phyloP scores from a whole-genome alignment of 2,888 invertebrate genomes.

The Metacarcinus magister region DNA sequence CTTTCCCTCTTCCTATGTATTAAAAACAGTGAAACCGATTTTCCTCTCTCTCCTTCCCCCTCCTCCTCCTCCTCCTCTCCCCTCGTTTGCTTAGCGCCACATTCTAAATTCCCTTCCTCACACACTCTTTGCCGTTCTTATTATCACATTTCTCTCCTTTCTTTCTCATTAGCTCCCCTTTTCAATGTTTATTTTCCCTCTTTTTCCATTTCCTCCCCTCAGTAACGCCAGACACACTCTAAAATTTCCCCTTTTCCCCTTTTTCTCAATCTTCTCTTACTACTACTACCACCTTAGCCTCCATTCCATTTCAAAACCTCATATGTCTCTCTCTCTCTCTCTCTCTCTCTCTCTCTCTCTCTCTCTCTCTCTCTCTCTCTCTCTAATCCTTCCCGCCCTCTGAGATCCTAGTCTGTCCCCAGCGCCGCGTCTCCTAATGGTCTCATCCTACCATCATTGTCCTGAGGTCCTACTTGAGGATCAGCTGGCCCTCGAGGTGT shows the following conservation, averaged over 20 bases:
- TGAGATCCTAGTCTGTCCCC: neutral
- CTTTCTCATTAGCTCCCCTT: neutral
- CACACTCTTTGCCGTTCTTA: neutral
- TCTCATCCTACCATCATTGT: conserved; percentile 29
- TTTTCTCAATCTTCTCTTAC: neutral
- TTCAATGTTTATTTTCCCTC: neutral
- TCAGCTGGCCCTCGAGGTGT: neutral
- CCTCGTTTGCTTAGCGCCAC: neutral
- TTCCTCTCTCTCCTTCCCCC: neutral
- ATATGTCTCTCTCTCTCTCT: neutral
- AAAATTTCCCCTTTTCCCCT: neutral
- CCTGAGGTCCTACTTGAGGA: conserved; percentile 26
- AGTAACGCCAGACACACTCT: neutral
- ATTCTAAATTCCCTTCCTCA: too few species aligned
- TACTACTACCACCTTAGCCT: neutral
- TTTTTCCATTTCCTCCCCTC: neutral
- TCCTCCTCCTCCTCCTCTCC: neutral
- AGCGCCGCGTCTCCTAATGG: conserved; percentile 57
- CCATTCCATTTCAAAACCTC: neutral
- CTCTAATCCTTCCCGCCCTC: neutral
- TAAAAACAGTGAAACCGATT: neutral
- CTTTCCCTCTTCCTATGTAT: neutral
- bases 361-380: neutral
- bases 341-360: neutral
- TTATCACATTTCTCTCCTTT: neutral